Evolutionary conservation across 2,797 vertebrate species (phyloP).

Genomic region (Thamnophis elegans): DNA sequence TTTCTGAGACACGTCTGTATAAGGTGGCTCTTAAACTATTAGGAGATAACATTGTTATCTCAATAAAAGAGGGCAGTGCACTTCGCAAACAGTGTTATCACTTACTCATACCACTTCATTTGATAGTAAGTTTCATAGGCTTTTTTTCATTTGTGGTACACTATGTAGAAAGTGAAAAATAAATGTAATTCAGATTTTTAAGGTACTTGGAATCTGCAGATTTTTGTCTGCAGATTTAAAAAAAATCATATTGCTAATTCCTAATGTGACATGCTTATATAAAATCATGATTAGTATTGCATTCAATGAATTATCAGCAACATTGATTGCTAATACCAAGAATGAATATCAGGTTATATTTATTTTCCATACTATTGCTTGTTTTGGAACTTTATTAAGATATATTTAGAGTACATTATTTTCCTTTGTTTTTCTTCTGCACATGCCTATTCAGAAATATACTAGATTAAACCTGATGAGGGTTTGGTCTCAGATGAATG

Average conservation of each 20-base stretch:
- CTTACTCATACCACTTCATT: not conserved
- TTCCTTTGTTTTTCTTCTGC: not conserved
- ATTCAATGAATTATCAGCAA: not conserved
- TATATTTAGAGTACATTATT: not conserved
- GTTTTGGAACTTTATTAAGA: not conserved
- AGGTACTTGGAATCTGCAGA: not conserved
- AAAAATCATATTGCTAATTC: not conserved
- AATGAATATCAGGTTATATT: not conserved
- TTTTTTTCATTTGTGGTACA: not conserved
- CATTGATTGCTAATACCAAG: not conserved
- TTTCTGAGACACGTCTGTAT: not conserved
- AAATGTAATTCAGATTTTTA: not conserved
- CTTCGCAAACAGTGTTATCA: not conserved
- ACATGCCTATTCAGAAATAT: not conserved
- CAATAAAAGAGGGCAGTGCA: not conserved
- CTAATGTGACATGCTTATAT: not conserved
- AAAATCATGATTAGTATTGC: not conserved
- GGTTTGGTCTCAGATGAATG: not conserved
- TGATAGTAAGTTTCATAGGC: not conserved
- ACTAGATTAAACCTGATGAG: not conserved
- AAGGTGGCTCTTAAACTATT: not conserved
- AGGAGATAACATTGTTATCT: not conserved
- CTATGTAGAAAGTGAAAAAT: not conserved
- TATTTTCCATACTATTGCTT: not conserved
- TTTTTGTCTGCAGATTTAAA: not conserved